Evolutionary conservation across 2,888 invertebrate species (phyloP), one percentile per base, ranked within the genome.

Genomic region (Lysandra coridon): DNA sequence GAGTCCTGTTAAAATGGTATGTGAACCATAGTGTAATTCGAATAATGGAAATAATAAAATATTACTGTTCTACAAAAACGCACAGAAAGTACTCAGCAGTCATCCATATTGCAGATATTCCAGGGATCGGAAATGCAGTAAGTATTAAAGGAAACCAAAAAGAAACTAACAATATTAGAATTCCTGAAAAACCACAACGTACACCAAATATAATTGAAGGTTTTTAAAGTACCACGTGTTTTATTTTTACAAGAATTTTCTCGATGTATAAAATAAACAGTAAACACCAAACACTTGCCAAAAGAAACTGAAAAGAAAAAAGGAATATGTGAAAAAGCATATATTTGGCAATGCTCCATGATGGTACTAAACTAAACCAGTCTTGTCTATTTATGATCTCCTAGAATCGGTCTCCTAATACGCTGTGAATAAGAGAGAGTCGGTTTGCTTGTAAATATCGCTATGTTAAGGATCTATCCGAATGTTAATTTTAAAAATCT

Each of bases 201-300:
- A 33, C 4, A 12, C 33, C 33, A 64, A 44, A 64, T 23, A 10
- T 7, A 33, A 69, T 40, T 10, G 33, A 69, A 33, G 17, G 17
- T 33, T 12, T 64, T 10, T 30, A 69, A 69, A 12, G 12, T 3
- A 37, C 33, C 69, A 69, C 12, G 37, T 69, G 5, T 69, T 69
- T 37, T 37, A 33, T 69, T 17, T 14, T 33, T 33, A 69, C 2
- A 69, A 69, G 69, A 14, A 69, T 69, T 69, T 69, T 14, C 33
- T 69, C 17, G 33, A 23, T 64, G 12, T 12, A 64, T 14, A 69
- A 69, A 69, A 69, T 37, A 33, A 69, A 69, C 33, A 69, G 37
- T 37, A 33, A 69, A 69, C 33, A 69, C 69, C 17, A 14, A 69
- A 37, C 69, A 69, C 69, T 69, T 69, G 17, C 69, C 33, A 69